A percentile compares a stretch with the other conserved stretches of the same genome.
Conservation (phyloP, 1,140 invertebrate genomes). For the Caerostris extrusa region DNA sequence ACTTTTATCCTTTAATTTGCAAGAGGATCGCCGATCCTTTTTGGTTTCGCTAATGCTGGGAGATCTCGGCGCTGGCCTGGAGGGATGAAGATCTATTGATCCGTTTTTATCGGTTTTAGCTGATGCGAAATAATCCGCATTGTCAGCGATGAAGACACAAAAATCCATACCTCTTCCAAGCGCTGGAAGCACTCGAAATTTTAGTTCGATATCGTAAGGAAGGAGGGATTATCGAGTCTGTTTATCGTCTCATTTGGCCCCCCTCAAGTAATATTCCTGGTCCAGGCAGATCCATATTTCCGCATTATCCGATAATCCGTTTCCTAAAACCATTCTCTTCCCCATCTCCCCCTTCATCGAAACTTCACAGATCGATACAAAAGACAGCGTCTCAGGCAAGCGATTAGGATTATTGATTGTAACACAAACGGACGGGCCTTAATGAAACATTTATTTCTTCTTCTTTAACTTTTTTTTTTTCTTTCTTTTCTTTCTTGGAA, state of each 20-base stretch:
- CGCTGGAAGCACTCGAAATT: background rate
- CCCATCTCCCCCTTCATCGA: background rate
- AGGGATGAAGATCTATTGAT: slow-evolving; percentile 45
- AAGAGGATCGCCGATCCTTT: slow-evolving; percentile 38
- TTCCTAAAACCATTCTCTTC: slow-evolving; percentile 43
- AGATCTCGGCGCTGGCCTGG: slow-evolving; percentile 1
- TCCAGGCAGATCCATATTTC: slow-evolving; percentile 32
- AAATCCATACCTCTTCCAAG: slow-evolving; percentile 27
- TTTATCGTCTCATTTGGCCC: slow-evolving; percentile 45
- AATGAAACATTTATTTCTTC: slow-evolving; percentile 16
- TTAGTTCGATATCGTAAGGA: slow-evolving; percentile 35
- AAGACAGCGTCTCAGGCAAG: background rate
- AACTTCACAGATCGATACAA: slow-evolving; percentile 10
- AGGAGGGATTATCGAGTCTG: slow-evolving; percentile 42
- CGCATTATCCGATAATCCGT: slow-evolving; percentile 63
- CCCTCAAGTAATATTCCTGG: background rate
- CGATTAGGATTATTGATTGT: slow-evolving; percentile 36
- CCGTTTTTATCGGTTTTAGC: slow-evolving; percentile 65
- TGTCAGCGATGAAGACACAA: slow-evolving; percentile 52
- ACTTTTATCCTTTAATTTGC: slow-evolving; percentile 31
- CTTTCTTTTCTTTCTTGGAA: background rate
- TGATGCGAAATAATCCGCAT: slow-evolving; percentile 50
- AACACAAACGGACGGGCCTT: slow-evolving; percentile 22
- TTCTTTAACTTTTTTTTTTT: background rate
- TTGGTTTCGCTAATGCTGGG: slow-evolving; percentile 15